phyloP scores from a whole-genome alignment of 2,797 vertebrate species.

The Vipera ursinii region DNA sequence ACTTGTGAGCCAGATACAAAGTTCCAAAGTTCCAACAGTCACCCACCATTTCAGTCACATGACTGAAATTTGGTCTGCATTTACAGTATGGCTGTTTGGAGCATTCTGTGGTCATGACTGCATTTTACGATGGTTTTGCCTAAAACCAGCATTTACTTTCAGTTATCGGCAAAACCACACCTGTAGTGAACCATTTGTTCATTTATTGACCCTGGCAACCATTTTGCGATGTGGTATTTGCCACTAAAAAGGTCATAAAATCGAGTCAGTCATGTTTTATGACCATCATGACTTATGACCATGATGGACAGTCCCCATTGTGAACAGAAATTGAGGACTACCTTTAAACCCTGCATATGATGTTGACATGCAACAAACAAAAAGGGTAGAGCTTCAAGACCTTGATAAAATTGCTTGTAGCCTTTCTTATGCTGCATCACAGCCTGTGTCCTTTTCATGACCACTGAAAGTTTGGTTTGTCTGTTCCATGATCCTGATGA shows the following conservation, averaged over 20 bases:
- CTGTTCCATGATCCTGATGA: not conserved
- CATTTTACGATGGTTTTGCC: not conserved
- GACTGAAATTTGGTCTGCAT: not conserved
- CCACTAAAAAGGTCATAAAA: not conserved
- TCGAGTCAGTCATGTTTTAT: not conserved
- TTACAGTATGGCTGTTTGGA: not conserved
- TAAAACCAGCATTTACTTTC: not conserved
- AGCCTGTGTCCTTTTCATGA: not conserved
- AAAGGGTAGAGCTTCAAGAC: not conserved
- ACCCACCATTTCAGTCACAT: not conserved
- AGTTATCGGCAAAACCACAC: not conserved
- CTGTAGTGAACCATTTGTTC: too few relatives aligned
- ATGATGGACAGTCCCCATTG: not conserved
- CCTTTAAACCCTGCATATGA: not conserved
- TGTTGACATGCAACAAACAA: not conserved
- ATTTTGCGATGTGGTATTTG: too few relatives aligned
- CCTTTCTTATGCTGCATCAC: not conserved
- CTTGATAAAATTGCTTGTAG: not conserved
- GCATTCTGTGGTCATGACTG: not conserved
- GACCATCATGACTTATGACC: not conserved
- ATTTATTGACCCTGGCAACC: too few relatives aligned
- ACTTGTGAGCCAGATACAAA: not conserved
- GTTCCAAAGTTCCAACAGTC: not conserved
- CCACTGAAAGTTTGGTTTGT: not conserved
- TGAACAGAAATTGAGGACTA: not conserved